These are phyloP conservation scores for Salarias fasciatus DNA, from an alignment of 2,797 vertebrate genomes.

Conservation along the genomic window DNA sequence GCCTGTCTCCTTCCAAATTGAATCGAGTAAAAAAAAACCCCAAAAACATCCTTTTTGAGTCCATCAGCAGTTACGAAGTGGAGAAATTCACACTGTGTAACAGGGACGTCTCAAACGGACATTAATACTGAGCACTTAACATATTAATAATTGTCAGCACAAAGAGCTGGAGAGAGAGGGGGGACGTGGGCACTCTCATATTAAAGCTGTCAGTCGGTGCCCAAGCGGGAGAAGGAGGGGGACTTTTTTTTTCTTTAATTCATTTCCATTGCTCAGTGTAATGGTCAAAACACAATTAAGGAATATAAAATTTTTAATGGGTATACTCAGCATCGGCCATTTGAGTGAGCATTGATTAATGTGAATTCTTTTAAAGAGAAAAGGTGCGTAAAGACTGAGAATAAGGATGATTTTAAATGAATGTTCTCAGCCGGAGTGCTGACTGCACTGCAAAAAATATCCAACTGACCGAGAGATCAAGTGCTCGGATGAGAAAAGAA, in stretches of 20 bases:
- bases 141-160: slow-evolving; percentile 74
- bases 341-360: slow-evolving; percentile 75
- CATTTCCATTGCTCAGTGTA: slow-evolving; percentile 62
- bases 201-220: slow-evolving; percentile 62
- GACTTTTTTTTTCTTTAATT: slow-evolving; percentile 50
- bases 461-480: neutral
- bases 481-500: neutral
- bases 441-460: slow-evolving; percentile 43
- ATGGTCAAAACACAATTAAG: slow-evolving; percentile 78
- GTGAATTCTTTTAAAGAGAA: slow-evolving; percentile 66
- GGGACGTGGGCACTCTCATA: slow-evolving; percentile 44
- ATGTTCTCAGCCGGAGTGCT: slow-evolving; percentile 63
- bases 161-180: neutral
- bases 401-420: slow-evolving; percentile 70
- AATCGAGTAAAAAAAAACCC: slow-evolving; percentile 56
- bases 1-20: slow-evolving; percentile 28
- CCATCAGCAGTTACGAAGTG: slow-evolving; percentile 48
- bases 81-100: slow-evolving; percentile 54
- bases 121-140: slow-evolving; percentile 69
- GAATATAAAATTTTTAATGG: slow-evolving; percentile 71
- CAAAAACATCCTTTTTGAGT: slow-evolving; percentile 48
- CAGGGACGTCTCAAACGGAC: slow-evolving; percentile 45
- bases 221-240: slow-evolving; percentile 53
- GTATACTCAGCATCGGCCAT: slow-evolving; percentile 66
- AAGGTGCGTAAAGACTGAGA: slow-evolving; percentile 60